Base-by-base conservation (phyloP, 2,113 vertebrate genomes). In the Mesitornis unicolor region DNA sequence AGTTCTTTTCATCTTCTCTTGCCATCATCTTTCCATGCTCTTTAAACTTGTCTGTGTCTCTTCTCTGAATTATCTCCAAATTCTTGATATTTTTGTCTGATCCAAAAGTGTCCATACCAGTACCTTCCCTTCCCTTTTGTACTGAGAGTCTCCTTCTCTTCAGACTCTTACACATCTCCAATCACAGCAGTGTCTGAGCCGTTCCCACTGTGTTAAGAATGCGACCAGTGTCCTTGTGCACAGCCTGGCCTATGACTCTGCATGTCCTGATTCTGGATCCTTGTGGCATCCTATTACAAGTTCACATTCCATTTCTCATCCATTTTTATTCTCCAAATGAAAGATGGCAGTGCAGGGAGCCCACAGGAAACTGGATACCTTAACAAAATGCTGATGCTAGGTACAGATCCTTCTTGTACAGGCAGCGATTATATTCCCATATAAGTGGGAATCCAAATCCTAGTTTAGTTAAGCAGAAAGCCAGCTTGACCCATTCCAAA, bases 1-100 rank as follows among this genome's bases (percentile, higher is more conserved):
- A 86, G 68, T 48, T 54, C 85, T 94, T 94, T 90, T 96, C 60
- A 95, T 95, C 86, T 92, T 82, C 60, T 51, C 60, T 84, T 90
- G 76, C 68, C 75, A 67, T 67, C 60, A 16, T 63, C 47, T 67
- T 80, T n/a, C 64, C 0, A 0, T 29, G 31, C 68, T 68, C 64
- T 95, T 89, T 93, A 88, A 78, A 93, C 64, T 71, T 15, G 29
- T 43, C 84, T 75, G 54, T 81, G 63, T 42, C 40, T 88, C 35
- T 88, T 89, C 82, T 81, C 67, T 89, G 85, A 88, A 81, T 88
- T 92, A 21, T 9, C 43, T 94, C 71, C 54, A 63, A 68, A 21
- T 78, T 85, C 38, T 42, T 59, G 28, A 59, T 80, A 77, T 51
- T 91, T 88, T 48, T 84, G 33, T 80, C 78, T 91, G 65, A 93